Evolutionary conservation across 1,140 invertebrate genomes (phyloP).

Genomic region (Matsumurasca onukii): DNA sequence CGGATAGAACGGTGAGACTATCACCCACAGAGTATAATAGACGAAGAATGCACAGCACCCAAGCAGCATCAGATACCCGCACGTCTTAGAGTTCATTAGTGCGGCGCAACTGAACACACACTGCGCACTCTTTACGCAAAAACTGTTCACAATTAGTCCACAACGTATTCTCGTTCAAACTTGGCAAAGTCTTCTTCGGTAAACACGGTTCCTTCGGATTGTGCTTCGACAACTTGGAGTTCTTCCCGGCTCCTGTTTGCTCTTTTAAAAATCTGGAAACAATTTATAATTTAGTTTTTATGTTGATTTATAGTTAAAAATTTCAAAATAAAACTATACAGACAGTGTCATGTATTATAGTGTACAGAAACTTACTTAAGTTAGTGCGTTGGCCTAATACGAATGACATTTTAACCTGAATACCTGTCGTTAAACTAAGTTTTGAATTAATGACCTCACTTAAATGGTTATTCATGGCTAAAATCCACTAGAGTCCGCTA

Average conservation of each 20-base stretch:
- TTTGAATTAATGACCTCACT: not conserved
- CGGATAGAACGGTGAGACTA: conserved; percentile 60
- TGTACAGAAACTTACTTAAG: not conserved
- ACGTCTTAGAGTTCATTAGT: conserved; percentile 35
- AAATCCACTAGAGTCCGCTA: too few species aligned
- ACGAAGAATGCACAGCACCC: conserved; percentile 55
- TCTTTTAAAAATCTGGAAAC: conserved; percentile 32
- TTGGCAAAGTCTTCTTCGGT: conserved; percentile 56
- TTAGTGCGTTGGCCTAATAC: not conserved
- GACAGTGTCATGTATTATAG: not conserved
- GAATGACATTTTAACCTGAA: not conserved
- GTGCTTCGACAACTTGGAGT: conserved; percentile 42
- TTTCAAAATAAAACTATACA: not conserved
- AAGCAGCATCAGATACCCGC: conserved; percentile 60
- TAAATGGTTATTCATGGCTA: too few species aligned
- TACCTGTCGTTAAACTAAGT: not conserved
- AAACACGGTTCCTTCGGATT: conserved; percentile 47
- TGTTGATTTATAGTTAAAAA: not conserved
- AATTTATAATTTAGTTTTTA: conserved; percentile 19
- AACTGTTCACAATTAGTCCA: conserved; percentile 38
- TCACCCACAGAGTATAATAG: conserved; percentile 66
- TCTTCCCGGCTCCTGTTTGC: conserved; percentile 26
- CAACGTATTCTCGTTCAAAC: conserved; percentile 53
- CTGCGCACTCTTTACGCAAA: too few species aligned
- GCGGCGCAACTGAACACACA: too few species aligned